Evolutionary conservation across 2,113 vertebrate genomes (phyloP).

Genomic region (Oncorhynchus tshawytscha): DNA sequence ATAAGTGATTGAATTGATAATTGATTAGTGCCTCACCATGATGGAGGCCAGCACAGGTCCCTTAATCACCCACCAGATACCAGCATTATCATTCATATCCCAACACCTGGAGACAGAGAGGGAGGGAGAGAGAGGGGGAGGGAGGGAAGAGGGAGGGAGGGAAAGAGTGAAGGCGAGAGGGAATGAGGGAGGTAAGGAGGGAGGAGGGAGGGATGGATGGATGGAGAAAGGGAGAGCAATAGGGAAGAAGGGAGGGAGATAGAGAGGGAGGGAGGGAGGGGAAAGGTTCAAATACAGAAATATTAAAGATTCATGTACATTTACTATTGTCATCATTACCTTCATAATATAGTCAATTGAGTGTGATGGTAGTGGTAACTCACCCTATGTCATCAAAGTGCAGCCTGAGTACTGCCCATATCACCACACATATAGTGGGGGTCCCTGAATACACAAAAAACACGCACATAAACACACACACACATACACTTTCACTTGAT

Average conservation of each 20-base stretch:
- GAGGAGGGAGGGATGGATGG: no score
- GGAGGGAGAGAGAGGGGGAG: no score
- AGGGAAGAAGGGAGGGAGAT: no score
- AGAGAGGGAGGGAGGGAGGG: no score
- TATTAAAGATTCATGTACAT: no score
- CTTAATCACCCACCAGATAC: constrained; percentile 99
- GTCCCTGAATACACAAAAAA: constrained; percentile 73
- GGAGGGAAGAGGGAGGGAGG: no score
- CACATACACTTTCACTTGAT: not conserved
- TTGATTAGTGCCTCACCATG: constrained; percentile 79
- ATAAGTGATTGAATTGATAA: not conserved
- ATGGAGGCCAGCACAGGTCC: constrained; percentile 94
- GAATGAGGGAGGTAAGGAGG: not conserved
- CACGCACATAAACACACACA: not conserved
- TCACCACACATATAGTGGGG: constrained; percentile 89
- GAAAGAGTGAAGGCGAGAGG: not conserved
- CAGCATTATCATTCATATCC: constrained; percentile 94
- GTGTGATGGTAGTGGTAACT: constrained; percentile 43
- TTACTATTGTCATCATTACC: not conserved
- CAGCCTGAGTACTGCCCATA: constrained; percentile 89
- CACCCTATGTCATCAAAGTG: constrained; percentile 92
- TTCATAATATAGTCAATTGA: not conserved
- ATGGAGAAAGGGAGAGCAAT: not conserved
- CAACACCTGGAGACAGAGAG: constrained; percentile 79
- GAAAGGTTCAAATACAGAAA: not conserved